Evolutionary conservation across 2,797 vertebrate species (phyloP).

Genomic region (Chaetophractus vellerosus): DNA sequence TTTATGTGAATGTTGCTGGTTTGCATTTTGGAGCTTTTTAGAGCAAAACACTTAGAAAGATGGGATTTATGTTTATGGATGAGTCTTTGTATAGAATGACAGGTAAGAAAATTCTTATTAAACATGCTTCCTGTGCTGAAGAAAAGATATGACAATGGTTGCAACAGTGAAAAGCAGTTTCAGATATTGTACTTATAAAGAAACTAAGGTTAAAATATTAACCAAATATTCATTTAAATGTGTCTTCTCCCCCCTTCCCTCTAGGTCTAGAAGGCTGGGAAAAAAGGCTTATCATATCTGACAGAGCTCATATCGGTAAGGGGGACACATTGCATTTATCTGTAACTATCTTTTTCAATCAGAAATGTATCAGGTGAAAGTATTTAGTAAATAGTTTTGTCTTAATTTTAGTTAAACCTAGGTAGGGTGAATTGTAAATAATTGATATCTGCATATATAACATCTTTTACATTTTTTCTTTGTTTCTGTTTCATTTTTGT

Average conservation of each 20-base stretch:
- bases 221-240: constrained; percentile 3
- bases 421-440: constrained; percentile 31
- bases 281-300: constrained; percentile 97
- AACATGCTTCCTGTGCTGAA: background rate
- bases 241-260: constrained; percentile 76
- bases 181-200: constrained; percentile 41
- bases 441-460: constrained; percentile 27
- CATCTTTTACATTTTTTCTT: background rate
- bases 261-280: constrained; percentile 98
- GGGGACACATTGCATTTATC: constrained; percentile 42
- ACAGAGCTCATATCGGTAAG: constrained; percentile 99
- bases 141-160: background rate
- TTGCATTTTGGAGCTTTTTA: constrained; percentile 31
- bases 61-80: background rate
- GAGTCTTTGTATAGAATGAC: background rate
- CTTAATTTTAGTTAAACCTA: constrained; percentile 55
- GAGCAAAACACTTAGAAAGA: constrained; percentile 54
- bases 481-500: background rate
- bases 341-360: background rate
- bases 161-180: constrained; percentile 25
- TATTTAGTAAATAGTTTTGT: constrained; percentile 44
- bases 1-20: constrained; percentile 30
- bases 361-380: constrained; percentile 16
- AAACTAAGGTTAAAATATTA: constrained; percentile 62
- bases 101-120: constrained; percentile 8